Base-by-base conservation (phyloP, 35 echinoderm and acorn worm species). In the Hemicentrotus pulcherrimus region DNA sequence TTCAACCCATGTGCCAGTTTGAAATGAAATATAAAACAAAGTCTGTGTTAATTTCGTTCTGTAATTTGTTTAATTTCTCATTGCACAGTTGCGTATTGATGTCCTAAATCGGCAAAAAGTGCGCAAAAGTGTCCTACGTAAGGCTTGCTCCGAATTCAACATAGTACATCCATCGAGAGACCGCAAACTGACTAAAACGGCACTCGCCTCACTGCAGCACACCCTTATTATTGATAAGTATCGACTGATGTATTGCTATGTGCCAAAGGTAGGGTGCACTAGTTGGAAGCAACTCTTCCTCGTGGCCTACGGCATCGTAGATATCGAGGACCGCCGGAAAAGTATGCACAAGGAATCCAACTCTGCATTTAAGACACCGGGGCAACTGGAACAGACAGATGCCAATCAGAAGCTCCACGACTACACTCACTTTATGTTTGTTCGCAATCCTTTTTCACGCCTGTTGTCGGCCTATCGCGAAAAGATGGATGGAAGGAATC, bases 251-350 rank as follows among this genome's bases (percentile, higher is more conserved):
- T 92, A 92, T 28, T 92, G 91, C 45, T 92, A 92, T 45, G 41
- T 92, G 19, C 91, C 91, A 31, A 92, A 92, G 46, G 91, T 47
- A 48, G 41, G 91, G 9, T 92, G 91, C 91, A 92, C 91, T 28
- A 92, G 41, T 18, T 92, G 45, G 45, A 92, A 92, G 46, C 91
- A 45, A 11, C 16, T 46, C 13, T 92, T 92, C 14, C 91, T 92
- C 8, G 45, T 47, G 28, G 15, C 91, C 32, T 12, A 92, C 32
- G 91, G 91, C 9, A 32, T 32, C 5, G 10, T 47, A 4, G 35
- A 41, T 41, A 41, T 11, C 13, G 6, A 4, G 3, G 0, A 45
- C 15, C 46, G 91, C 13, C 35, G 3, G 35, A 41, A 41, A 48
- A 47, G 41, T 28, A 28, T 45, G 10, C 91, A 92, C 18, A 48